Conservation (phyloP, 2,888 invertebrate species). For the Tenthredo livida region DNA sequence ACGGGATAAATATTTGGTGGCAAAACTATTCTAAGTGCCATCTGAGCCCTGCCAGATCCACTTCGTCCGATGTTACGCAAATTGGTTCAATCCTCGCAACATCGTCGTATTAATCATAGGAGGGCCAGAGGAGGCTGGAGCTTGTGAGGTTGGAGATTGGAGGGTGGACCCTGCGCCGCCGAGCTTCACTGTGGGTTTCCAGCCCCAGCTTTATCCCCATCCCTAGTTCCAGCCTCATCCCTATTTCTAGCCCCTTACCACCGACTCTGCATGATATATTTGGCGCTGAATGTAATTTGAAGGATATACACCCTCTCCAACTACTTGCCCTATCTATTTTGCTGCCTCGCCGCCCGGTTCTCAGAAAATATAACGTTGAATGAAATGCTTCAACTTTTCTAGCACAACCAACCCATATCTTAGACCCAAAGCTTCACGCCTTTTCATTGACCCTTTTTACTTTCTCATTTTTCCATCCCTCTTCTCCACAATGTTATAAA, state of each 20-base stretch:
- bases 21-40: slow-evolving; percentile 57
- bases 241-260: slow-evolving; percentile 52
- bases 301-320: slow-evolving; percentile 50
- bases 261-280: slow-evolving; percentile 63
- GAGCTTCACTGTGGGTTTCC: slow-evolving; percentile 35
- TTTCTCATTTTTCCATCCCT: background rate
- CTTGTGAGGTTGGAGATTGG: slow-evolving; percentile 29
- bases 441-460: slow-evolving; percentile 27
- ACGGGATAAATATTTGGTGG: slow-evolving; percentile 59
- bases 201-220: slow-evolving; percentile 47
- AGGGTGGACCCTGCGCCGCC: slow-evolving; percentile 29
- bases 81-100: slow-evolving; percentile 65
- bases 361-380: slow-evolving; percentile 44
- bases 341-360: slow-evolving; percentile 22
- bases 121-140: slow-evolving; percentile 56
- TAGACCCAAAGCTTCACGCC: background rate
- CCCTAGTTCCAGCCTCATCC: slow-evolving; percentile 40
- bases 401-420: background rate
- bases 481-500: background rate
- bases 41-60: slow-evolving; percentile 64
- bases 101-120: slow-evolving; percentile 69
- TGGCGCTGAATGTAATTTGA: slow-evolving; percentile 65
- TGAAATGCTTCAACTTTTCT: slow-evolving; percentile 44
- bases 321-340: slow-evolving; percentile 49
- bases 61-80: slow-evolving; percentile 67